Percentiles rank a stretch among this genome's conserved stretches.
Evolutionary conservation across 2,113 vertebrate species (phyloP).

Genomic region (Monopterus albus): DNA sequence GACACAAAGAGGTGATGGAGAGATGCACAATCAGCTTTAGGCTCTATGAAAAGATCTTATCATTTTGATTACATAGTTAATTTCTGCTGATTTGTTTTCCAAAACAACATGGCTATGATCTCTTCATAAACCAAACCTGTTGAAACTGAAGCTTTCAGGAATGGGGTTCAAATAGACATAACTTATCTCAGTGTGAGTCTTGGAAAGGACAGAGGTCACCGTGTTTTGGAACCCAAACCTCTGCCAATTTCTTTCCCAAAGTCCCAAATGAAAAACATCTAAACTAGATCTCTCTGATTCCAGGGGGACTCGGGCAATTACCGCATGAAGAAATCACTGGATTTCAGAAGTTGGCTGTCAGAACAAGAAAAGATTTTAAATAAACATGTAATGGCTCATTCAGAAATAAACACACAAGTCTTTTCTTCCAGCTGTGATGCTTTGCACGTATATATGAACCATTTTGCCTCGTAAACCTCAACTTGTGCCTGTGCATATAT

Average conservation of each 20-base stretch:
- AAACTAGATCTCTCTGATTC: slow-evolving; percentile 52
- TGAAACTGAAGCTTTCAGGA: slow-evolving; percentile 10
- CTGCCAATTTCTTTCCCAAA: slow-evolving; percentile 64
- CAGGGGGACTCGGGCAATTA: slow-evolving; percentile 55
- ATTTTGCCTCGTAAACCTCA: slow-evolving; percentile 30
- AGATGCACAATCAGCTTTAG: not conserved
- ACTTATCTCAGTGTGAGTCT: slow-evolving; percentile 51
- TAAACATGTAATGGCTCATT: slow-evolving; percentile 64
- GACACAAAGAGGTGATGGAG: too few species aligned
- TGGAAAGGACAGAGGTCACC: slow-evolving; percentile 39
- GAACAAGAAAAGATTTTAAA: slow-evolving; percentile 60
- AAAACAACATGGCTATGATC: not conserved
- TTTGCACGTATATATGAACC: slow-evolving; percentile 8
- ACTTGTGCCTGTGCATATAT: slow-evolving; percentile 60
- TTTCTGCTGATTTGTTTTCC: too few species aligned
- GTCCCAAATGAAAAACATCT: slow-evolving; percentile 65
- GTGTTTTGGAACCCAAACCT: slow-evolving; percentile 37
- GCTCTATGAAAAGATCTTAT: too few species aligned
- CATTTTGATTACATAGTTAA: too few species aligned
- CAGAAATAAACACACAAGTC: slow-evolving; percentile 48
- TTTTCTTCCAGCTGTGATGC: slow-evolving; percentile 19
- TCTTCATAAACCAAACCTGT: not conserved
- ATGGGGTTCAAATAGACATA: slow-evolving; percentile 20
- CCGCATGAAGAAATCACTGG: slow-evolving; percentile 56
- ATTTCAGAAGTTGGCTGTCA: slow-evolving; percentile 61